Base-by-base conservation (phyloP, 2,888 invertebrate genomes). In the Drosophila villosipedis region DNA sequence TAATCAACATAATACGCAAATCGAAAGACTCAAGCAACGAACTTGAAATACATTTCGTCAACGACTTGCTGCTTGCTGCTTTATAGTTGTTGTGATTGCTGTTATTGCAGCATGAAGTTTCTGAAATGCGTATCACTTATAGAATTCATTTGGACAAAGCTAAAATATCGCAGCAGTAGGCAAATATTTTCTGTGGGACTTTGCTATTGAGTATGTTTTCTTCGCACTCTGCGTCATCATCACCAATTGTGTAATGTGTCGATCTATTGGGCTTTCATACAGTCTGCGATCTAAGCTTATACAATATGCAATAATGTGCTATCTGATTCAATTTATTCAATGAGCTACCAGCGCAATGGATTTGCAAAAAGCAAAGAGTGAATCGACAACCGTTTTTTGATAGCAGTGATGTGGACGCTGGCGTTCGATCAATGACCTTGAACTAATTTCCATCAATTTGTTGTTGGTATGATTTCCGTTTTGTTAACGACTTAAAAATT, bases 1-100 rank as follows among this genome's bases (percentile, higher is more conserved):
- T 68, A 73, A 68, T 62, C 58, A 61, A 33, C 62, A 60, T 58
- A 74, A 76, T 75, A 88, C 80, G 85, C 76, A 83, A 90, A 81
- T 84, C 78, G 78, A 84, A 89, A 89, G 86, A 88, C 86, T 82
- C 78, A 79, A 80, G 75, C 88, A 82, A 86, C 90, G 86, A 90
- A 90, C 90, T 89, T 89, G 88, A 89, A 86, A 82, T 61, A 75
- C 75, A 81, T 87, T 87, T 90, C 80, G 76, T 87, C 85, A 86
- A 72, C 76, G 61, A 58, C 25, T 67, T 59, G 55, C 60, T 74
- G 62, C 65, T 61, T 50, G 41, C 60, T 66, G 50, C 63, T 54
- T 43, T 49, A 66, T 60, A 22, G 68, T 52, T 58, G 64, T 67
- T 75, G 61, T 57, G 54, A 55, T 35, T 62, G 54, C 57, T 55